Evolutionary conservation across 2,888 invertebrate genomes (phyloP).

Genomic region (Eupithecia centaureata): DNA sequence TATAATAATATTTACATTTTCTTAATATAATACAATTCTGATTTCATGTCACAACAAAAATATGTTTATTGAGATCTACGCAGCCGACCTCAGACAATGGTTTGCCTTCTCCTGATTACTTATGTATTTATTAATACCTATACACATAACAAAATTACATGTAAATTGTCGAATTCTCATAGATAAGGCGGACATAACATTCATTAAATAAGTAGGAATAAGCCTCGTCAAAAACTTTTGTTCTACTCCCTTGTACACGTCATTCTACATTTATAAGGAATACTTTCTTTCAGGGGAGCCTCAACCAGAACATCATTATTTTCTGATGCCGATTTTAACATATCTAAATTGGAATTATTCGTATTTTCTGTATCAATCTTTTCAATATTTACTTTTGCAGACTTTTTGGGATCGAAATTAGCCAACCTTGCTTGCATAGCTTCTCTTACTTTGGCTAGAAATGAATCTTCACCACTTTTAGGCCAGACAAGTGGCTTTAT

Average conservation of each 20-base stretch:
- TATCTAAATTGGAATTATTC: conserved; percentile 39
- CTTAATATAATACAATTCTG: neutral
- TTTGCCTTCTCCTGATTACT: neutral
- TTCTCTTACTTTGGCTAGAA: conserved; percentile 57
- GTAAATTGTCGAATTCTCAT: neutral
- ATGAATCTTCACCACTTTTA: conserved; percentile 48
- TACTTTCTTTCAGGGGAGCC: conserved; percentile 62
- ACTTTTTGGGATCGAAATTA: conserved; percentile 29
- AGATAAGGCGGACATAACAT: neutral
- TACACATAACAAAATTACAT: neutral
- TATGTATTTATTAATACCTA: neutral
- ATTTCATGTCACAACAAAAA: neutral
- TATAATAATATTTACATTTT: neutral
- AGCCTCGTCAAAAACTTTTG: neutral
- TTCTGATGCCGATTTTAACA: conserved; percentile 56
- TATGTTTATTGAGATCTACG: neutral
- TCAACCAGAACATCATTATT: conserved; percentile 42
- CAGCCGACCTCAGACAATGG: neutral
- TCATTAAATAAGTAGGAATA: neutral
- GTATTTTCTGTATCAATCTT: conserved; percentile 26
- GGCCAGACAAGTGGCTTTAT: conserved; percentile 41
- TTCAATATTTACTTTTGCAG: conserved; percentile 15
- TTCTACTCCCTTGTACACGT: conserved; percentile 61
- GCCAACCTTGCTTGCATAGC: conserved; percentile 50
- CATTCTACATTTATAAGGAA: conserved; percentile 71